Percentiles rank a stretch among this genome's conserved stretches.
These are phyloP conservation scores for Eretmochelys imbricata DNA, from an alignment of 2,113 vertebrate genomes.

Conservation along the genomic window DNA sequence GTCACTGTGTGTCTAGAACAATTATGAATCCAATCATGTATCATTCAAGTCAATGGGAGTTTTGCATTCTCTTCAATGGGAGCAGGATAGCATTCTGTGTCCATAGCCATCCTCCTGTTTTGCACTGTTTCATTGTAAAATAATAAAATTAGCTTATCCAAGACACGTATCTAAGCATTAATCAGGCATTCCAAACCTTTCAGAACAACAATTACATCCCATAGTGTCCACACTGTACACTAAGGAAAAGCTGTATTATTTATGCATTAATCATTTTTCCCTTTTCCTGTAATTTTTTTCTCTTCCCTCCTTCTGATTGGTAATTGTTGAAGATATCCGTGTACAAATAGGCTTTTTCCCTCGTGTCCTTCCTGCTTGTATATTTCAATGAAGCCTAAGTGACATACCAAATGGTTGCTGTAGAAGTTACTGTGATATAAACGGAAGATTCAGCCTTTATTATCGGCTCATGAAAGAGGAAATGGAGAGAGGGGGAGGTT, in stretches of 20 bases:
- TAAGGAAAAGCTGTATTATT: neutral
- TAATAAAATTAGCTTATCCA: neutral
- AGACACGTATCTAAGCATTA: neutral
- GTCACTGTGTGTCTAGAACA: neutral
- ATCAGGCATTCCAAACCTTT: neutral
- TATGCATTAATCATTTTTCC: constrained; percentile 9
- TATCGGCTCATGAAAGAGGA: constrained; percentile 29
- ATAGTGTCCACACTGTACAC: neutral
- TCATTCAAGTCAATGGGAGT: neutral
- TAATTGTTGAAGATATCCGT: neutral
- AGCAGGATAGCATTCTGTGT: neutral
- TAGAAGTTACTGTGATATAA: constrained; percentile 22
- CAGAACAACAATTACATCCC: neutral
- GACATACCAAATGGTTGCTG: neutral
- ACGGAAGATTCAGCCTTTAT: constrained; percentile 26
- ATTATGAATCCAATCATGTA: neutral
- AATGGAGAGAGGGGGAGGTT: neutral
- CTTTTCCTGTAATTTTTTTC: constrained; percentile 14
- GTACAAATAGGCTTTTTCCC: constrained; percentile 6
- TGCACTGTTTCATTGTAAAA: constrained; percentile 19
- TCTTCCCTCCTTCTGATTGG: neutral
- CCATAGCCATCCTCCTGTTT: neutral
- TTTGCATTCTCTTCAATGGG: neutral
- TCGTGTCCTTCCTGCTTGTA: constrained; percentile 7
- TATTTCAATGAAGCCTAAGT: neutral